A percentile compares a stretch with the other conserved stretches of the same genome.
Evolutionary conservation across 1,140 invertebrate species (phyloP).

Genomic region (Lethocerus indicus): DNA sequence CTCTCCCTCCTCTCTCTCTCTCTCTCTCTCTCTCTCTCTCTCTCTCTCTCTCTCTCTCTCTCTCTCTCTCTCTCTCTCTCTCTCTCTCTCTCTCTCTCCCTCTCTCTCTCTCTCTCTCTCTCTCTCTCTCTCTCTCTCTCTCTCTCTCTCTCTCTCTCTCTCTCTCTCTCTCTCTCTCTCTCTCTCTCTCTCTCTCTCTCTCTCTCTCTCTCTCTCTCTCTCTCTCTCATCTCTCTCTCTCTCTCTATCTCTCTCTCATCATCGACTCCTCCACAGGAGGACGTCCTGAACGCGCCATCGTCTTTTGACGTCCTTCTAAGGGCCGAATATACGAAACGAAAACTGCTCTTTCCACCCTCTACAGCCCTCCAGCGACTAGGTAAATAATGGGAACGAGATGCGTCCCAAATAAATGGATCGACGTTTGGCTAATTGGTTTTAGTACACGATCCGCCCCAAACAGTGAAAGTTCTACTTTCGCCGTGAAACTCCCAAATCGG

Average conservation of each 20-base stretch:
- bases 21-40: background rate
- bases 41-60: background rate
- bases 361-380: background rate
- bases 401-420: background rate
- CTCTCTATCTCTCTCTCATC: background rate
- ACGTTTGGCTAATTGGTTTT: too few relatives aligned
- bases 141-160: background rate
- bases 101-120: slow-evolving; percentile 2
- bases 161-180: slow-evolving; percentile 2
- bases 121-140: background rate
- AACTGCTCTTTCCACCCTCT: background rate
- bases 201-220: slow-evolving; percentile 2
- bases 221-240: slow-evolving; percentile 1
- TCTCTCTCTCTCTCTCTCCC: background rate
- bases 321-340: background rate
- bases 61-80: too few relatives aligned
- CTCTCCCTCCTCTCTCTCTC: background rate
- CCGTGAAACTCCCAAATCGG: too few relatives aligned
- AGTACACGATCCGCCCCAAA: too few relatives aligned
- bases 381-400: background rate
- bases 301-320: background rate
- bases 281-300: background rate
- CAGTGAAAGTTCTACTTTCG: too few relatives aligned
- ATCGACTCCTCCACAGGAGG: background rate
- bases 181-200: background rate